Evolutionary conservation across 2,888 invertebrate species (phyloP).

Genomic region (Allolobophora icterica): DNA sequence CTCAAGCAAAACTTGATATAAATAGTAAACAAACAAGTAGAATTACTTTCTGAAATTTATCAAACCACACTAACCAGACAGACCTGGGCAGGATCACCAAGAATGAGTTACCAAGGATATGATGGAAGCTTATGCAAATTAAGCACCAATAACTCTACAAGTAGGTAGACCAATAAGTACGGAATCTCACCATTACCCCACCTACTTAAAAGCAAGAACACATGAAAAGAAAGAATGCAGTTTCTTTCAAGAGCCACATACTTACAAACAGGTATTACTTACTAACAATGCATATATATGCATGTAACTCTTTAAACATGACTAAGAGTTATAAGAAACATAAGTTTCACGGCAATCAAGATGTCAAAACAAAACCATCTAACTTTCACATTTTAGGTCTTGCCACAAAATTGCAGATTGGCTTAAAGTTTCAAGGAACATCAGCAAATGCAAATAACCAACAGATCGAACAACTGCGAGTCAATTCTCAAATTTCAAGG

Average conservation of each 20-base stretch:
- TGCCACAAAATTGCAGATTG: background rate
- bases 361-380: too few relatives aligned
- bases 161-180: background rate
- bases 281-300: too few relatives aligned
- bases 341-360: too few relatives aligned
- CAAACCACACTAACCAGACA: background rate
- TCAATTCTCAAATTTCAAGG: background rate
- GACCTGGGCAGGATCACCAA: background rate
- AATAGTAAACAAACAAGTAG: background rate
- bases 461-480: background rate
- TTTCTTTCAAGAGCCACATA: background rate
- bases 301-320: background rate
- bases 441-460: background rate
- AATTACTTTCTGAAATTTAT: background rate
- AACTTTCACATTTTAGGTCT: background rate
- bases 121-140: background rate
- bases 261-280: background rate
- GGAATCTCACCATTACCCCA: background rate
- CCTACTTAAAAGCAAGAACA: background rate
- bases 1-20: background rate
- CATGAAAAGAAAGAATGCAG: background rate
- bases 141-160: background rate
- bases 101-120: background rate
- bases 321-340: background rate
- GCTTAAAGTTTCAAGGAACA: background rate